A percentile compares a stretch with the other conserved stretches of the same genome.
Conservation (phyloP, 1,140 invertebrate species). For the Anoplophora glabripennis region DNA sequence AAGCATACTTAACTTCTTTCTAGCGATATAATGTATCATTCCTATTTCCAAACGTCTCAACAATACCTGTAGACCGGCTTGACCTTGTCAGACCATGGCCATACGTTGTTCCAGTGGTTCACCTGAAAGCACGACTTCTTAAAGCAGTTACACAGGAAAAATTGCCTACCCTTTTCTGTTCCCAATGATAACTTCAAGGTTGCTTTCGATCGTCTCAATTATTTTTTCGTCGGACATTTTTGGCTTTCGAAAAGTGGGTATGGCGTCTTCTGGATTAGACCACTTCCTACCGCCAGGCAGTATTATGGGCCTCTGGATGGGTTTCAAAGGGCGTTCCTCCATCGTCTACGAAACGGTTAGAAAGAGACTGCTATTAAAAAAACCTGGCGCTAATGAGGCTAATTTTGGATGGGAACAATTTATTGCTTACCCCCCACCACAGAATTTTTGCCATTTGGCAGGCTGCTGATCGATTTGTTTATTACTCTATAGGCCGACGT, state of each 20-base stretch:
- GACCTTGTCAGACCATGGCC: constrained; percentile 53
- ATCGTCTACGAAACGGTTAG: constrained; percentile 10
- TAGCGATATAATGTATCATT: background rate
- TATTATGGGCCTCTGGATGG: constrained; percentile 54
- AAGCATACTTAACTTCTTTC: constrained; percentile 9
- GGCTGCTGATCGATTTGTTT: background rate
- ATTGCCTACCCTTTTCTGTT: constrained; percentile 66
- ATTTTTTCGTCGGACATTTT: constrained; percentile 73
- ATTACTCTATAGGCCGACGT: too few relatives aligned
- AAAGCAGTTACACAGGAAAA: constrained; percentile 35
- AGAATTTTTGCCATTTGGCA: constrained; percentile 4
- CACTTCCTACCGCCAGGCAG: constrained; percentile 69
- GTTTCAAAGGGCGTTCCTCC: background rate
- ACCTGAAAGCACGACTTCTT: constrained; percentile 49
- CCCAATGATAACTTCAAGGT: constrained; percentile 73
- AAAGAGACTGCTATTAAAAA: background rate
- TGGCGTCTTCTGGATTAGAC: constrained; percentile 70
- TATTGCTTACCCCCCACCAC: too few relatives aligned
- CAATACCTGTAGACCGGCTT: constrained; percentile 53
- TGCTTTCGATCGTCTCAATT: constrained; percentile 67
- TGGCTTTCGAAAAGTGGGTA: constrained; percentile 25
- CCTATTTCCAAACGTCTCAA: background rate
- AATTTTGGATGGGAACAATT: too few relatives aligned
- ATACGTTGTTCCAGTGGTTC: constrained; percentile 53
- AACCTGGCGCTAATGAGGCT: background rate